Conservation (phyloP, 2,113 vertebrate species). For the Archocentrus centrarchus region DNA sequence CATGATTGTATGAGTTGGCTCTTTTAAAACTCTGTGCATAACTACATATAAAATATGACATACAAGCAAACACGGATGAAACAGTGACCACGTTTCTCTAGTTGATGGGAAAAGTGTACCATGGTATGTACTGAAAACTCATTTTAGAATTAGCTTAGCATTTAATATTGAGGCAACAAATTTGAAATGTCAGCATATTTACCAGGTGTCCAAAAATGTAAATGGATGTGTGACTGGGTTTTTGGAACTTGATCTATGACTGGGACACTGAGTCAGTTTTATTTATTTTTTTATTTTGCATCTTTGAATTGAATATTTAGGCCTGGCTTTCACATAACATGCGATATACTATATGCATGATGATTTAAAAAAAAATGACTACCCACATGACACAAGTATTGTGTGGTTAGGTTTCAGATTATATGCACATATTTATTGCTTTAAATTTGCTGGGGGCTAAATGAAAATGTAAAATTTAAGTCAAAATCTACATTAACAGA, state of each 20-base stretch:
- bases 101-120: no score
- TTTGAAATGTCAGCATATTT: no score
- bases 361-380: not conserved
- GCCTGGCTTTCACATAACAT: not conserved
- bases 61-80: no score
- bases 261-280: not conserved
- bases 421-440: not conserved
- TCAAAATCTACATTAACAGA: not conserved
- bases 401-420: not conserved
- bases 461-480: conserved; percentile 3
- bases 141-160: not conserved
- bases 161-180: not conserved
- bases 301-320: not conserved
- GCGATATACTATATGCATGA: not conserved
- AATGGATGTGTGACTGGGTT: no score
- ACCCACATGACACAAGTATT: not conserved
- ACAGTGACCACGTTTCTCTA: no score
- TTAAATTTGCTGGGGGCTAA: not conserved
- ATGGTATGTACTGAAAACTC: not conserved
- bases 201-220: no score
- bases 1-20: no score
- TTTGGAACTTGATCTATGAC: no score
- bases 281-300: not conserved
- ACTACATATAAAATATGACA: no score
- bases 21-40: no score